Evolutionary conservation across 2,888 invertebrate species (phyloP), one percentile per base, ranked within the genome.

Genomic region (Leptinotarsa tumamoca): DNA sequence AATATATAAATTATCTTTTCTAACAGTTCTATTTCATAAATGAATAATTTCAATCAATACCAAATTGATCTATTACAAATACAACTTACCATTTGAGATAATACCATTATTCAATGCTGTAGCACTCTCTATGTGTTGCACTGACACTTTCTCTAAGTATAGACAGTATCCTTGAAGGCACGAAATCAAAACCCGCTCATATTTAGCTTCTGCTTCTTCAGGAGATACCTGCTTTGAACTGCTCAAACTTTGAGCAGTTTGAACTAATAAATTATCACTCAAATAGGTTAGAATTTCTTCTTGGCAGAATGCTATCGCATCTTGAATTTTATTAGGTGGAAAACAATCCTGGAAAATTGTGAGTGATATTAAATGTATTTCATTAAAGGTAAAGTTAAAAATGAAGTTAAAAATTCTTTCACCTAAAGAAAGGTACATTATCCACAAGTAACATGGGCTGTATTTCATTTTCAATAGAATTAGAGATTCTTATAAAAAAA

Each of bases 301-400:
- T 85, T 95, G 95, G 86, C 96, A 97, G 89, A 95, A 96, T 5
- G 92, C 87, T 69, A 97, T 91, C 14, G 95, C 97, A 85, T 95
- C 95, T 3, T 92, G 90, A 69, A 95, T 89, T 89, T 97, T 97
- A 68, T 90, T 91, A 10, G 92, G 90, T 0, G 96, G 93, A 88
- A 98, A 98, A 0, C 96, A 94, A 76, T 90, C 91, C 92, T 94
- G 87, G 72, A 84, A 81, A 73, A 78, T 70, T 67, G 52, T n/a
- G 2, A 43, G 10, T 43, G 10, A 43, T 43, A 33, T 5, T 33
- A 43, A 43, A 43, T 7, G 7, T 33, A 33, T 33, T 7, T 33
- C 33, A 2, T 10, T 33, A 1, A 43, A 43, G 10, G 43, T 13
- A 10, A 33, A 43, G 10, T 43, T 43, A 33, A 33, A 33, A 27